Evolutionary conservation across 2,888 invertebrate species (phyloP).

Genomic region (Crossocerus cetratus): DNA sequence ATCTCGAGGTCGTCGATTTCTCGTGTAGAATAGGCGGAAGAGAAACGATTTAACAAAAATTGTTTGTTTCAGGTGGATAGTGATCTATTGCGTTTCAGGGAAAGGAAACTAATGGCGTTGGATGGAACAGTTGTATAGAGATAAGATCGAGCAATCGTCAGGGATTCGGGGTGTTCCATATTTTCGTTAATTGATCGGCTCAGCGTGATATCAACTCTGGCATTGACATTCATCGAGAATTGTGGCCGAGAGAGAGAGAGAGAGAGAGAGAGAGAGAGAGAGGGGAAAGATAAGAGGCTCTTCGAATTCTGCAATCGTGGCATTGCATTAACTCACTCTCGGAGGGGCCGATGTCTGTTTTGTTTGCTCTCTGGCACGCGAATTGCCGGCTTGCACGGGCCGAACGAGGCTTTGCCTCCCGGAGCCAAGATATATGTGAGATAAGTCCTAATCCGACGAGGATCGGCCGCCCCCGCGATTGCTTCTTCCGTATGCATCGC

Average conservation of each 20-base stretch:
- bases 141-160: neutral
- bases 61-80: no score
- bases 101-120: no score
- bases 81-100: no score
- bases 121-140: neutral
- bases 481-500: neutral
- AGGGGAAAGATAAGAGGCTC: slow-evolving; percentile 9
- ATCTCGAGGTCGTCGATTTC: neutral
- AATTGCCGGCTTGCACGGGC: neutral
- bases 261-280: no score
- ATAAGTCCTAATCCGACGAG: slow-evolving; percentile 24
- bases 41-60: no score
- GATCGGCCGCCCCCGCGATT: neutral
- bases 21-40: no score
- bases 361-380: neutral
- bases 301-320: slow-evolving; percentile 1
- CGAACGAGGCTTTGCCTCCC: slow-evolving; percentile 14
- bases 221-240: slow-evolving; percentile 24
- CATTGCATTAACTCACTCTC: neutral
- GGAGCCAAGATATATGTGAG: slow-evolving; percentile 12
- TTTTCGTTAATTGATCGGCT: slow-evolving; percentile 31
- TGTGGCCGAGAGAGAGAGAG: neutral
- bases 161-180: slow-evolving; percentile 28
- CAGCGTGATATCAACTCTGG: slow-evolving; percentile 13
- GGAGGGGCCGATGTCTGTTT: neutral